These are phyloP conservation scores for Dasyurus viverrinus DNA, from an alignment of 2,113 vertebrate species.

Conservation along the genomic window DNA sequence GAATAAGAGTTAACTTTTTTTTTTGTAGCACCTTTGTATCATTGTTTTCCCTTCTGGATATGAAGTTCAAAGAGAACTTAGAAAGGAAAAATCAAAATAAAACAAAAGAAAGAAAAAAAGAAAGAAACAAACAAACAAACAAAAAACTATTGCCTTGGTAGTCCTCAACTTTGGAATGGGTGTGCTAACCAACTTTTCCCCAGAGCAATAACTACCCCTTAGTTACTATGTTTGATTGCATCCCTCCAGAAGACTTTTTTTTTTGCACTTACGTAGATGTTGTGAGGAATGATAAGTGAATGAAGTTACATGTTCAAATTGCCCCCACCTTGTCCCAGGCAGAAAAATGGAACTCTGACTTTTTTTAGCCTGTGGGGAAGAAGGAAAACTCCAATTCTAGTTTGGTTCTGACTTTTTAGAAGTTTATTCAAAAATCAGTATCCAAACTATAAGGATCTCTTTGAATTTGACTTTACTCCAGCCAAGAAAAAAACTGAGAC, in stretches of 20 bases:
- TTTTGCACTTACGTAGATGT: background rate
- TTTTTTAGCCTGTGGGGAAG: background rate
- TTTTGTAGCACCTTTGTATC: background rate
- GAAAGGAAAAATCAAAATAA: background rate
- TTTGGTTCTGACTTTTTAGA: background rate
- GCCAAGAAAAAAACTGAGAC: background rate
- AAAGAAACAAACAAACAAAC: too few species aligned
- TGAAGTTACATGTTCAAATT: background rate
- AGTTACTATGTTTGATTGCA: background rate
- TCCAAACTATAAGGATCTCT: background rate
- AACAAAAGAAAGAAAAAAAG: too few species aligned
- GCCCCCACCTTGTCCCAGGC: background rate
- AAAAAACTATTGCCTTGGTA: background rate
- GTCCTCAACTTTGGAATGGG: background rate
- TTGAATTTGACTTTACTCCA: background rate
- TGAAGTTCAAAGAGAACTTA: background rate
- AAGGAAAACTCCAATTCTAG: background rate
- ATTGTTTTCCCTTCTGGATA: background rate
- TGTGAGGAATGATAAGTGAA: background rate
- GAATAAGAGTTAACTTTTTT: background rate
- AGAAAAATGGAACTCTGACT: background rate
- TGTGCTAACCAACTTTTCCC: background rate
- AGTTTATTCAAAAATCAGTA: background rate
- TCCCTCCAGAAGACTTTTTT: background rate
- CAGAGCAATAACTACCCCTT: background rate